These are phyloP conservation scores for Leptobrachium ailaonicum DNA, from an alignment of 2,113 vertebrate species.

Conservation along the genomic window DNA sequence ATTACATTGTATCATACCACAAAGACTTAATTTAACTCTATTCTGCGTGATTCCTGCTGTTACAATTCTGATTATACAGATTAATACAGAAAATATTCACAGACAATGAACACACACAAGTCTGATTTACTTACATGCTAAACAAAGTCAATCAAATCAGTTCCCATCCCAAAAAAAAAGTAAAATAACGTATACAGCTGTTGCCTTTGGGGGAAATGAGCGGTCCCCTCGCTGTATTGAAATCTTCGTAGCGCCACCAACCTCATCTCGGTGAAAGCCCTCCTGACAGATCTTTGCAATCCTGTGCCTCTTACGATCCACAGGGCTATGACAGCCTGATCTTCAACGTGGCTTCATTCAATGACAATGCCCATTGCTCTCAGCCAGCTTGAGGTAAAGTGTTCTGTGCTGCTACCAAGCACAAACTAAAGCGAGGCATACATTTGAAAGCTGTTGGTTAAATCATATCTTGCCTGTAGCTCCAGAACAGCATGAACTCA, in stretches of 20 bases:
- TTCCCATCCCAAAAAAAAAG: conserved; percentile 51
- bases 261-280: conserved; percentile 51
- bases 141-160: conserved; percentile 45
- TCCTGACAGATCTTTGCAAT: conserved; percentile 29
- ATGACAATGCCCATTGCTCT: background rate
- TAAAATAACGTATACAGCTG: conserved; percentile 41
- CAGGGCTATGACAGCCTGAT: conserved; percentile 33
- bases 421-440: background rate
- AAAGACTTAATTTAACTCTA: too few relatives aligned
- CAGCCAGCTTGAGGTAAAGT: conserved; percentile 14
- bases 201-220: conserved; percentile 51
- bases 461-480: conserved; percentile 1
- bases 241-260: conserved; percentile 60
- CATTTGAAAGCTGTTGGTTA: conserved; percentile 3
- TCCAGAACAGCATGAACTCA: conserved; percentile 15
- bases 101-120: background rate
- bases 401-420: background rate
- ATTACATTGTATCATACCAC: too few relatives aligned
- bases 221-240: conserved; percentile 52
- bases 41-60: too few relatives aligned
- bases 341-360: background rate
- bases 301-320: conserved; percentile 53
- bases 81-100: too few relatives aligned
- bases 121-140: conserved; percentile 63
- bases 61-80: too few relatives aligned